Conservation (phyloP, 2,888 invertebrate genomes). For the Sinohyriopsis cumingii region DNA sequence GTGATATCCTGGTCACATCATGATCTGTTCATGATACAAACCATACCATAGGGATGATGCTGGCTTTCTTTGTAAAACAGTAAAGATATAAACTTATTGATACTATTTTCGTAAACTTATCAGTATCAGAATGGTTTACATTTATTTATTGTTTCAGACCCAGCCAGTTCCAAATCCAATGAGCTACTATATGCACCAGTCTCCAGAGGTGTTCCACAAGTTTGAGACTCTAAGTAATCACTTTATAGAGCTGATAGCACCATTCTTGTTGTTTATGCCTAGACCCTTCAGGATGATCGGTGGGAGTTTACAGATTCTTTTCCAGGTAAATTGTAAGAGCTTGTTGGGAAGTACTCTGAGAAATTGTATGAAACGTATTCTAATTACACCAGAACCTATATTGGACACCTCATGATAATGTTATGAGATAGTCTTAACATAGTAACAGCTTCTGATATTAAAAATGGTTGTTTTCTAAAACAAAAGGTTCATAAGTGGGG, state of each 20-base stretch:
- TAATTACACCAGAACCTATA: too few relatives aligned
- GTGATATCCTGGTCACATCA: too few relatives aligned
- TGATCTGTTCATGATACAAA: too few relatives aligned
- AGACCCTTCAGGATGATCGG: conserved; percentile 61
- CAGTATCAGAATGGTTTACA: neutral
- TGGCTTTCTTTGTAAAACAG: neutral
- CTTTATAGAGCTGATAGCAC: conserved; percentile 71
- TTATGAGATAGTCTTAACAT: too few relatives aligned
- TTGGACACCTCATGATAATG: too few relatives aligned
- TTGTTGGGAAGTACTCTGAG: neutral
- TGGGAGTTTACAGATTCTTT: conserved; percentile 71
- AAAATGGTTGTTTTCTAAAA: too few relatives aligned
- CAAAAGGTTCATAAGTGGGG: too few relatives aligned
- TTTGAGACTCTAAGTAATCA: conserved; percentile 72
- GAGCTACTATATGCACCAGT: conserved; percentile 72
- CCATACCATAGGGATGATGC: too few relatives aligned
- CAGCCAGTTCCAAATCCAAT: conserved; percentile 73
- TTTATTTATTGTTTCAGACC: conserved; percentile 59
- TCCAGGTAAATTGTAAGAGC: conserved; percentile 63
- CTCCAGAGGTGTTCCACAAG: conserved; percentile 69
- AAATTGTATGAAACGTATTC: too few relatives aligned
- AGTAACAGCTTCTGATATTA: too few relatives aligned
- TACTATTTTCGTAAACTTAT: neutral
- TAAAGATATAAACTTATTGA: neutral
- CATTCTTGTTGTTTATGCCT: conserved; percentile 65